These are phyloP conservation scores for Tachysurus fulvidraco DNA, from an alignment of 2,113 vertebrate genomes.

Conservation along the genomic window DNA sequence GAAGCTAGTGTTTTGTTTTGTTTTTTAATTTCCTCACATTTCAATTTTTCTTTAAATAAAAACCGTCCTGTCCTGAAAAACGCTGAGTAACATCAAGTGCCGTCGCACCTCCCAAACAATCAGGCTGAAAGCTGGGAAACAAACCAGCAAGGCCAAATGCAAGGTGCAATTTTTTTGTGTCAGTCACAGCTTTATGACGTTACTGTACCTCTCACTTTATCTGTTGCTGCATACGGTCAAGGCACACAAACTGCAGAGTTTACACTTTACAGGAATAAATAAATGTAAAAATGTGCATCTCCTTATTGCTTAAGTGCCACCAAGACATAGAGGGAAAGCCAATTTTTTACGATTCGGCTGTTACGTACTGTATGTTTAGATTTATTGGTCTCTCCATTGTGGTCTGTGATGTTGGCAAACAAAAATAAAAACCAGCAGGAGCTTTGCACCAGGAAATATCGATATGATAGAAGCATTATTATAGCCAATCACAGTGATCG, in stretches of 20 bases:
- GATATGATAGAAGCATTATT: conserved; percentile 5
- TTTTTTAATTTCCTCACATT: background rate
- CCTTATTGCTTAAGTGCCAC: background rate
- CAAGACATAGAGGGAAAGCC: background rate
- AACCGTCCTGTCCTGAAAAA: background rate
- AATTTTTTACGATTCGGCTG: background rate
- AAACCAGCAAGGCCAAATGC: background rate
- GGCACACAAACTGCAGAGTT: background rate
- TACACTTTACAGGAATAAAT: background rate
- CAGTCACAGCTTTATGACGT: background rate
- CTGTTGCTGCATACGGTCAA: background rate
- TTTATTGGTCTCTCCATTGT: background rate
- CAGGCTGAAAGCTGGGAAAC: background rate
- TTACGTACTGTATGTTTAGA: background rate
- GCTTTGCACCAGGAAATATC: background rate
- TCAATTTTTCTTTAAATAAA: background rate
- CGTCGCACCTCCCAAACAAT: background rate
- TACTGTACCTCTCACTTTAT: no score
- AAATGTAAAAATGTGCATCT: background rate
- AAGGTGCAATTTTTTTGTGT: background rate
- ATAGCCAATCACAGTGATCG: conserved; percentile 19
- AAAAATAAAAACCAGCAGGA: conserved; percentile 11
- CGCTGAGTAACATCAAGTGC: background rate
- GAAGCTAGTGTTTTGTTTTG: background rate
- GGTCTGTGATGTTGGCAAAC: background rate